Evolutionary conservation across 2,797 vertebrate species (phyloP).

Genomic region (Poeciliopsis paucimaculata): DNA sequence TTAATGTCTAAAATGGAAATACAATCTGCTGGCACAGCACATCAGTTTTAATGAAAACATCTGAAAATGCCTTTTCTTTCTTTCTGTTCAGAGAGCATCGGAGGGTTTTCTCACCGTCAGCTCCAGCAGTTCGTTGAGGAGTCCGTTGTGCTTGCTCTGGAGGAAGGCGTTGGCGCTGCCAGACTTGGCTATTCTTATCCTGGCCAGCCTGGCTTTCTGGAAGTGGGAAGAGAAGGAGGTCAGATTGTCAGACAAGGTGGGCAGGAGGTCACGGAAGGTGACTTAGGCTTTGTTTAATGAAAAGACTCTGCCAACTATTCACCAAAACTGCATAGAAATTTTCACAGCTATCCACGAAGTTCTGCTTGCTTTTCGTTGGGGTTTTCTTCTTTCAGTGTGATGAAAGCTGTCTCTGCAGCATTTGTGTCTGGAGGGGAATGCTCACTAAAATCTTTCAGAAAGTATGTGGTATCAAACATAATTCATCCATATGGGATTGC

Average conservation of each 20-base stretch:
- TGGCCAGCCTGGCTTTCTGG: conserved; percentile 93
- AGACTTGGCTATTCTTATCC: conserved; percentile 93
- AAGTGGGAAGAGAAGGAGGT: conserved; percentile 65
- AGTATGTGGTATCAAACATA: conserved; percentile 2
- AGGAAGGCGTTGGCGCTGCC: conserved; percentile 91
- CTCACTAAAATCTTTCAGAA: not conserved
- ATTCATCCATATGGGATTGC: not conserved
- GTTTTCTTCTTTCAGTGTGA: not conserved
- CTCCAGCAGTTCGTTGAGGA: conserved; percentile 91
- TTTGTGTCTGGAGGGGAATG: not conserved
- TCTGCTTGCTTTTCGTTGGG: not conserved
- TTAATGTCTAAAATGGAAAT: conserved; percentile 44
- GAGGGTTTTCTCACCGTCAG: conserved; percentile 85
- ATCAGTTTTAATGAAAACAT: conserved; percentile 39
- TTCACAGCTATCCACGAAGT: conserved; percentile 6
- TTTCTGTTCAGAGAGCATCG: conserved; percentile 18
- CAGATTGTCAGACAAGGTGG: conserved; percentile 43
- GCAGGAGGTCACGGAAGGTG: conserved; percentile 43
- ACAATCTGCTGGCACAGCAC: conserved; percentile 22
- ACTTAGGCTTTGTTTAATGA: conserved; percentile 36
- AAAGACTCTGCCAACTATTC: conserved; percentile 47
- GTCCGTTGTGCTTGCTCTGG: conserved; percentile 91
- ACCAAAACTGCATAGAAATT: conserved; percentile 27
- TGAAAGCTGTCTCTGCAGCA: not conserved
- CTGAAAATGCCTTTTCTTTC: conserved; percentile 37